A percentile compares a stretch with the other conserved stretches of the same genome.
These are phyloP conservation scores for Pipra filicauda DNA, from an alignment of 2,113 vertebrate genomes.

Conservation along the genomic window DNA sequence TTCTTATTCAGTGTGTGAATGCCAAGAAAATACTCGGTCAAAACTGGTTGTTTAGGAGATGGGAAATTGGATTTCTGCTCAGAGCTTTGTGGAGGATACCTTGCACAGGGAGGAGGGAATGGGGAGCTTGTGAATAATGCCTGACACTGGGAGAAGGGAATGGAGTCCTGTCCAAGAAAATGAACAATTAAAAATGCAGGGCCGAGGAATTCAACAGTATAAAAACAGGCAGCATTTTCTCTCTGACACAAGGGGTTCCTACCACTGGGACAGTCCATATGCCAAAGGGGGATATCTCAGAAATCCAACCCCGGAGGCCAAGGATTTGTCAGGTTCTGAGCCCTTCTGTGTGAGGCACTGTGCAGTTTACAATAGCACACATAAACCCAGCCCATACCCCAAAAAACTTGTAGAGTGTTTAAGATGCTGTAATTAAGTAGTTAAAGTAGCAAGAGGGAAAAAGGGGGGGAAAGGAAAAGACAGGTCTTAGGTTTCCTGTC, in stretches of 20 bases:
- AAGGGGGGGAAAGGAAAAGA: neutral
- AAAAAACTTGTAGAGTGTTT: neutral
- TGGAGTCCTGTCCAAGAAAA: neutral
- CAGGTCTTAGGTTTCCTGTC: neutral
- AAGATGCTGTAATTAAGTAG: neutral
- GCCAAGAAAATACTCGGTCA: neutral
- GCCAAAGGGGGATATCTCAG: neutral
- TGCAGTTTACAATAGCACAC: neutral
- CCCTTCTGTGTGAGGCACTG: neutral
- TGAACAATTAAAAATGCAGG: neutral
- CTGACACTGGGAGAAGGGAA: neutral
- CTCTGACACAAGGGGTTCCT: neutral
- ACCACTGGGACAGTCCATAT: accelerated
- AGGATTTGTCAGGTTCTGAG: neutral
- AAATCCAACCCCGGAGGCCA: no score
- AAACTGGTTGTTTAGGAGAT: neutral
- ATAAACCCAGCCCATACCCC: neutral
- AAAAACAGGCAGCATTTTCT: neutral
- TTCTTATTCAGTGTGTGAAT: neutral
- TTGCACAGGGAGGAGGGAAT: neutral
- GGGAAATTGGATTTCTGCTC: neutral
- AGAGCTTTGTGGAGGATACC: neutral
- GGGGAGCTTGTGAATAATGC: neutral
- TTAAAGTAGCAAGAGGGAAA: neutral
- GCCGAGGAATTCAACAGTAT: neutral